Base-by-base conservation (phyloP, 1,140 invertebrate species). In the Lepidotrigona ventralis region DNA sequence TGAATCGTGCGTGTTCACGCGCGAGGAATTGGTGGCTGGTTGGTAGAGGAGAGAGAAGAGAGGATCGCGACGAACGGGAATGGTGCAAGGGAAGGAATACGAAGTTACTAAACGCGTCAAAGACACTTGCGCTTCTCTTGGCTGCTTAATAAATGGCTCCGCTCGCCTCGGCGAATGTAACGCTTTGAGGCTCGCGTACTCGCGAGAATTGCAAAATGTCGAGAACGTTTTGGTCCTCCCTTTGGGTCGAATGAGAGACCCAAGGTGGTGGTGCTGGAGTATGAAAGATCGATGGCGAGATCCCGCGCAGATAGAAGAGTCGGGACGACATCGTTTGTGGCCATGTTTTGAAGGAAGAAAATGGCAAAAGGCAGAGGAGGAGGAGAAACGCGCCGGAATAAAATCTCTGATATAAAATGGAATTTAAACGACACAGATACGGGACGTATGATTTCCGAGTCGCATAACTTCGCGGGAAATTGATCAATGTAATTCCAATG, bases 81-180 rank as follows among this genome's bases (percentile, higher is more conserved):
- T 3, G 2, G 17, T 8, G 5, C n/a, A 26, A 17, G 11, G 29
- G 29, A 70, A 69, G 78, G 29, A 23, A 54, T n/a, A 51, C 63
- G 64, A 15, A 46, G 33, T 53, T 21, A 53, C 23, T 69, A 33
- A 64, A 70, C 53, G n/a, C 54, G 9, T 71, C 54, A 58, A 60
- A 71, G 66, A 71, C 68, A 29, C 19, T 39, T 23, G 53, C 29
- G 46, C 46, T 51, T 19, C n/a, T 58, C 12, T 51, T 9, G 23
- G n/a, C 12, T 29, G 26, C 51, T 72, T 72, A 80, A 80, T 72
- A 60, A 60, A 79, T 79, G 33, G 56, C 21, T 19, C 33, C 6
- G 17, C 5, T 2, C 23, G 8, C 9, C 23, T 19, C 11, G 21
- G 77, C 5, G 54, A 71, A 60, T 23, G 54, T 71, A 23, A 58